Conservation (phyloP, 92 coral and sea anemone genomes). For the Heliopora coerulea region DNA sequence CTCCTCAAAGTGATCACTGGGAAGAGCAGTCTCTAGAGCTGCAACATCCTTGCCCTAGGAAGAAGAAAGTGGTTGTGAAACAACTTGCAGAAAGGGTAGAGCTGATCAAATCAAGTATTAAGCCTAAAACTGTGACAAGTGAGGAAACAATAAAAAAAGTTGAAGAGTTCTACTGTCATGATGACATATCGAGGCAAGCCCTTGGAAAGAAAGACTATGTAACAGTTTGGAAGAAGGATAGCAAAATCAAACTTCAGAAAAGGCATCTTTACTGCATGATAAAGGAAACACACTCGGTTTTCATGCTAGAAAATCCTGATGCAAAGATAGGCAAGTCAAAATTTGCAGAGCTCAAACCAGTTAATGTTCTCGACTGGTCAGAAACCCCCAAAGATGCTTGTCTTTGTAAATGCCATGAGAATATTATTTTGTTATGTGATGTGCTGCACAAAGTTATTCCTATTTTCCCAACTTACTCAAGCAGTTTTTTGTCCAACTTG, state of each 20-base stretch:
- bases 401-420: conserved; percentile 52
- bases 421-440: conserved; percentile 45
- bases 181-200: no score
- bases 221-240: conserved; percentile 46
- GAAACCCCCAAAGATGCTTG: conserved; percentile 56
- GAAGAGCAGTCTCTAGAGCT: no score
- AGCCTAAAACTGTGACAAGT: no score
- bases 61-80: no score
- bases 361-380: conserved; percentile 55
- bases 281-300: conserved; percentile 54
- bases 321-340: no score
- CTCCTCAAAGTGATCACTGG: no score
- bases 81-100: no score
- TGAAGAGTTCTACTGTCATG: no score
- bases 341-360: conserved; percentile 57
- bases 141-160: no score
- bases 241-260: conserved; percentile 60
- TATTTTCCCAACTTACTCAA: conserved; percentile 52
- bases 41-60: no score
- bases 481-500: conserved; percentile 49
- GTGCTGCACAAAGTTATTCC: conserved; percentile 52
- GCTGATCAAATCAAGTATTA: no score
- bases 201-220: conserved; percentile 50
- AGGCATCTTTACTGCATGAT: conserved; percentile 51
- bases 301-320: conserved; percentile 45